phyloP scores from a whole-genome alignment of 2,888 invertebrate species.

The Digitonthophagus gazella region DNA sequence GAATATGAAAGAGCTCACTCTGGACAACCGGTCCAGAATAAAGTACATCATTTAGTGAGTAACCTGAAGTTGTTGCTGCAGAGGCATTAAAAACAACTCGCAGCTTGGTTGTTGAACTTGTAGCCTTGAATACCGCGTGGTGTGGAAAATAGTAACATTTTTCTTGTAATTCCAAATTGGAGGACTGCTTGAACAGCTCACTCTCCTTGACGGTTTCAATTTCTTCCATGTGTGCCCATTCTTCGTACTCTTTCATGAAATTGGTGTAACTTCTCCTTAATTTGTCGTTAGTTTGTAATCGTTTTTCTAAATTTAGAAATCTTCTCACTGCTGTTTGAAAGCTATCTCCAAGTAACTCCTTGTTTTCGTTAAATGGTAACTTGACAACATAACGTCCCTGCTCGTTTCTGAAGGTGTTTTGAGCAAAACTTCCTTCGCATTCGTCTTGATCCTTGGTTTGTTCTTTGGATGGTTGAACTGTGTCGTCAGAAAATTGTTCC shows the following conservation, averaged over 20 bases:
- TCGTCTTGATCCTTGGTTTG: no score
- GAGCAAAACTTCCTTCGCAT: no score
- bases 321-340: conserved; percentile 15
- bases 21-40: background rate
- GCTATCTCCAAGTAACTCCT: no score
- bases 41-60: background rate
- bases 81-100: background rate
- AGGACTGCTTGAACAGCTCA: no score
- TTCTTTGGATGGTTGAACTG: no score
- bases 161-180: background rate
- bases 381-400: no score
- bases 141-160: background rate
- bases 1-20: background rate
- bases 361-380: no score
- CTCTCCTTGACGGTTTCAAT: background rate
- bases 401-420: no score
- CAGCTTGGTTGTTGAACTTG: background rate
- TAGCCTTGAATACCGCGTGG: no score
- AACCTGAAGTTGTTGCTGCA: no score
- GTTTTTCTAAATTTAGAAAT: conserved; percentile 28
- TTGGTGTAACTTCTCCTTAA: conserved; percentile 17
- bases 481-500: no score
- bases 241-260: conserved; percentile 24
- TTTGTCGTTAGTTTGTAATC: conserved; percentile 25
- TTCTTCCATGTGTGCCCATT: conserved; percentile 21